Evolutionary conservation across 2,888 invertebrate species (phyloP), one percentile per base, ranked within the genome.

Genomic region (Drosophila kanekoi): DNA sequence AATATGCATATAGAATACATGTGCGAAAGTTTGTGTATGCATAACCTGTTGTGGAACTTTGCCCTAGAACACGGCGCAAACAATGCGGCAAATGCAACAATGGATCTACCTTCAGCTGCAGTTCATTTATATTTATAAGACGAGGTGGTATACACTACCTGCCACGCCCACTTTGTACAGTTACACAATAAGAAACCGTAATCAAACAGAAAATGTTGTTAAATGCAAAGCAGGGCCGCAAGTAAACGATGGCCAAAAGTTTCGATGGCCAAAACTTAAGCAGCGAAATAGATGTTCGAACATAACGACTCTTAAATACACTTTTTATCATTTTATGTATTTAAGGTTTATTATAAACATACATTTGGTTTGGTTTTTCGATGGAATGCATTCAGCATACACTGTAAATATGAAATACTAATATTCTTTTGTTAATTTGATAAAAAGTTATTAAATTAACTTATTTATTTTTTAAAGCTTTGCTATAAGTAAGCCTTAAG

Each of bases 121-220:
- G 61, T 88, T 83, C 81, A 88, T 88, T 68, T 83, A 83, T 83
- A 82, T 82, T 82, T 82, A 82, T 87, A 87, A 70, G 73, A 67
- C 44, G 56, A 60, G 44, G 37, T 35, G 18, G 53, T 4, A 28
- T 47, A 48, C 23, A n/a, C 16, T 43, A 33, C 14, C 37, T 56
- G 20, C 44, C 53, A 60, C 56, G 44, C 69, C 52, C 45, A 45
- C 3, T 11, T 33, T 18, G 28, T 11, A 28, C 14, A 11, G 14
- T 28, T 16, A 52, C 23, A 84, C 85, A 82, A 81, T 72, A 63
- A 63, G 53, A 58, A 67, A 61, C 62, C 77, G 58, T 73, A 66
- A 73, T 59, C 87, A 82, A 88, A 86, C 68, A 86, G 71, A 73
- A 71, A 80, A 77, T 73, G 86, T 86, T 82, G 83, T 88, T 82